Evolutionary conservation across 2,797 vertebrate genomes (phyloP), one percentile per base, ranked within the genome.

Genomic region (Fistularia tabacaria): DNA sequence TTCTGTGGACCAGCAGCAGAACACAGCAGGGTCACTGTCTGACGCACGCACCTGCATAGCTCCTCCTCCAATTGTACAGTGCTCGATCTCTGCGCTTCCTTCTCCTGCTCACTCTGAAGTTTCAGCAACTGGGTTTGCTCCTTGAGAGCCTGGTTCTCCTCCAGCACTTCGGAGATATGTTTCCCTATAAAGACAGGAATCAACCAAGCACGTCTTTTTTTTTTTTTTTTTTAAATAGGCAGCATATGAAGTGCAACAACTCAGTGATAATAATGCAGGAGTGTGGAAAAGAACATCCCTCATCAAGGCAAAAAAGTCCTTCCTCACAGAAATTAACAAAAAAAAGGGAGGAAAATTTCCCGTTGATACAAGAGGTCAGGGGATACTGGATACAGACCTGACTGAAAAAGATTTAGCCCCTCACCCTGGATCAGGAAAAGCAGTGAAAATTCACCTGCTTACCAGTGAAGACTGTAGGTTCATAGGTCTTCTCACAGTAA

Each of bases 111-210:
- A 10, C 72, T 82, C 61, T 93, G 90, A 15, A 86, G 57, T 62
- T 87, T 81, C 56, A 95, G 50, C 51, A 62, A 85, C 71, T 92
- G 82, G 38, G 94, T 57, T 11, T 85, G 88, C 59, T 64, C 73
- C 76, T 76, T 90, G 70, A 98, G 81, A 55, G 76, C 85, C 39
- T 85, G 81, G 38, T 94, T 98, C 89, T 98, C 94, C 75, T 93
- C 87, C 59, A 92, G 80, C 46, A 95, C 89, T 74, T 96, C 92
- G 0, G 76, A 91, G 73, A 94, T 76, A 49, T 88, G 89, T 60
- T 57, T 79, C 39, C 69, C 85, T 87, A 65, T 25, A 15, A 56
- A 51, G 38, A 3, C 2, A 62, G 0, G 2, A 9, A 36, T 40
- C 37, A 57, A 10, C 9, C 12, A 10, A 13, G 7, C 12, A 45